Conservation (phyloP, 2,888 invertebrate genomes). For the Drosophila recens region DNA sequence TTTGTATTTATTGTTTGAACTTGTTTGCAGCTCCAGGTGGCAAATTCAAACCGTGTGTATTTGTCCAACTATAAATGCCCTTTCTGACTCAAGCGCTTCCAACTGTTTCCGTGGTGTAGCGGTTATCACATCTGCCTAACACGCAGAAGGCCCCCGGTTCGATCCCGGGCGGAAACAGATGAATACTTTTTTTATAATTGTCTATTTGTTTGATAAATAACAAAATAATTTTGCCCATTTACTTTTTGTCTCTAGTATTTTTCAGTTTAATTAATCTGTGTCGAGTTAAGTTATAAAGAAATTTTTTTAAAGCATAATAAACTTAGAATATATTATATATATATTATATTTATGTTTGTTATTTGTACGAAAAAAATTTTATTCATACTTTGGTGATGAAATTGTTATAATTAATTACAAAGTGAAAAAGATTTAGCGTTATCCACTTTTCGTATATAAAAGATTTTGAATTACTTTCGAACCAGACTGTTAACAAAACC, state of each 20-base stretch:
- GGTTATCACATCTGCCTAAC: constrained; percentile 86
- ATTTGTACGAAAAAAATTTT: too few relatives aligned
- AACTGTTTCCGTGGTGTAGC: constrained; percentile 85
- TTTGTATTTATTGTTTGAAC: constrained; percentile 27
- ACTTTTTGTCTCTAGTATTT: too few relatives aligned
- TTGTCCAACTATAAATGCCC: constrained; percentile 7
- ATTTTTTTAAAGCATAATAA: too few relatives aligned
- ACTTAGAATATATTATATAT: too few relatives aligned
- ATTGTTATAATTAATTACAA: not conserved
- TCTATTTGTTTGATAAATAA: not conserved
- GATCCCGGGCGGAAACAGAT: constrained; percentile 83
- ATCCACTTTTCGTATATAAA: not conserved
- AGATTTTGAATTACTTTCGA: not conserved
- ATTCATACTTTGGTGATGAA: not conserved
- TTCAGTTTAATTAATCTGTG: too few relatives aligned
- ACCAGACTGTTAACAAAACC: not conserved
- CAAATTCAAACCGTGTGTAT: not conserved
- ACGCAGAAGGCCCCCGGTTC: constrained; percentile 86
- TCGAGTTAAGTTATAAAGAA: too few relatives aligned
- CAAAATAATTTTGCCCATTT: not conserved
- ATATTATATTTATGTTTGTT: too few relatives aligned
- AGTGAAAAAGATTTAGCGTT: too few relatives aligned
- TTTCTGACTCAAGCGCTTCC: not conserved
- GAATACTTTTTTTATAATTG: constrained; percentile 1
- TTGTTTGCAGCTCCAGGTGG: constrained; percentile 35